These are phyloP conservation scores for Hippocampus barbouri DNA, from an alignment of 2,113 vertebrate genomes.

Conservation along the genomic window DNA sequence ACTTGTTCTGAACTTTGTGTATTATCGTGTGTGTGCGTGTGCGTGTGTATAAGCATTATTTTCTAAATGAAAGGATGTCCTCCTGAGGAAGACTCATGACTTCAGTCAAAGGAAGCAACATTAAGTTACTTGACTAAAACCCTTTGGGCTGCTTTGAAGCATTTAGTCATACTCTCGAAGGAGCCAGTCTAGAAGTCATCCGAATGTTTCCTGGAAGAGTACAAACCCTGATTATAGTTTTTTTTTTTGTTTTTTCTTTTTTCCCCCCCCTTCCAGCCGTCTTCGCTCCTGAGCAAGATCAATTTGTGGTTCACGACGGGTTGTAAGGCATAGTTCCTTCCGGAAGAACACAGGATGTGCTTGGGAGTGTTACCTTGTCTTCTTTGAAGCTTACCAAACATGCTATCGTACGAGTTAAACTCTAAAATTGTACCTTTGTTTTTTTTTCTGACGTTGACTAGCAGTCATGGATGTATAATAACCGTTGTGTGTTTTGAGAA, in stretches of 20 bases:
- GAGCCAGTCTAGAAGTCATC: not conserved
- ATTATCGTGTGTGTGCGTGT: not conserved
- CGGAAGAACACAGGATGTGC: not conserved
- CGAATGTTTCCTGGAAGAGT: not conserved
- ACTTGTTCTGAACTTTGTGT: not conserved
- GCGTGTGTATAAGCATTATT: not conserved
- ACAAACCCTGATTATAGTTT: too few relatives aligned
- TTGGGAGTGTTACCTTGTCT: not conserved
- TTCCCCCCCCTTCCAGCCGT: not conserved
- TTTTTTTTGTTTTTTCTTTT: too few relatives aligned
- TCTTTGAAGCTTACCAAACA: too few relatives aligned
- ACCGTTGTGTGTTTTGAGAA: too few relatives aligned
- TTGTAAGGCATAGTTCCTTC: not conserved
- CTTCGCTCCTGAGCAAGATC: not conserved
- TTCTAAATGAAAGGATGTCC: not conserved
- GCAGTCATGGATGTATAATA: too few relatives aligned
- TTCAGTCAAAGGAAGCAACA: not conserved
- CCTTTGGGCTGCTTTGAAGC: not conserved
- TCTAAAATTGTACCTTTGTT: not conserved
- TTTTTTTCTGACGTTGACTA: too few relatives aligned
- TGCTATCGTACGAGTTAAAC: too few relatives aligned
- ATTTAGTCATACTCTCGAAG: not conserved
- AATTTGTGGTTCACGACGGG: not conserved
- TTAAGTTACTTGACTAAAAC: not conserved
- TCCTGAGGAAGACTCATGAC: not conserved